Evolutionary conservation across 2,797 vertebrate species (phyloP).

Genomic region (Anniella stebbinsi): DNA sequence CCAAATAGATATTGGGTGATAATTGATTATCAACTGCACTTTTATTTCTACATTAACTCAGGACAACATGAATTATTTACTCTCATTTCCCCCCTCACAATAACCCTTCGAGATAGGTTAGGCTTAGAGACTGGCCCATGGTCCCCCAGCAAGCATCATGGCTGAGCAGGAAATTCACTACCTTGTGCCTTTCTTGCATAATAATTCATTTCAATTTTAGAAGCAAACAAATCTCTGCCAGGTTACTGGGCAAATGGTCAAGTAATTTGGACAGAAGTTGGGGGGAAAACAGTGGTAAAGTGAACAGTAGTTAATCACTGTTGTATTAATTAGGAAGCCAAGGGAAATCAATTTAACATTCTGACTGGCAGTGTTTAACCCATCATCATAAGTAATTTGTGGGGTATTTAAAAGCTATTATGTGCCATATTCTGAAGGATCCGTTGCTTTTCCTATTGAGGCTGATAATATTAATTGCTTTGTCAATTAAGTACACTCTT

Average conservation of each 20-base stretch:
- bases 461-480: conserved; percentile 34
- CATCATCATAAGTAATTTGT: conserved; percentile 47
- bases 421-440: conserved; percentile 40
- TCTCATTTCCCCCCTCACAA: neutral
- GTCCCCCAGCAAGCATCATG: neutral
- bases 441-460: conserved; percentile 32
- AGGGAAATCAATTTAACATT: conserved; percentile 43
- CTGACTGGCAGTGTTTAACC: conserved; percentile 27
- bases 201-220: conserved; percentile 26
- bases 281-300: conserved; percentile 13
- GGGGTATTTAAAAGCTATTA: conserved; percentile 46
- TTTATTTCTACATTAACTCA: neutral
- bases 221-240: neutral
- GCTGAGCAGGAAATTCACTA: neutral
- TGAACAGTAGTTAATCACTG: conserved; percentile 30
- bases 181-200: neutral
- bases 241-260: conserved; percentile 19
- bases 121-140: neutral
- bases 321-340: conserved; percentile 51
- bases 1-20: neutral
- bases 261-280: conserved; percentile 8
- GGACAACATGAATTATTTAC: neutral
- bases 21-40: neutral
- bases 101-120: neutral
- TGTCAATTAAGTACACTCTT: conserved; percentile 36